Evolutionary conservation across 1,140 invertebrate genomes (phyloP), one percentile per base, ranked within the genome.

Genomic region (Plodia interpunctella): DNA sequence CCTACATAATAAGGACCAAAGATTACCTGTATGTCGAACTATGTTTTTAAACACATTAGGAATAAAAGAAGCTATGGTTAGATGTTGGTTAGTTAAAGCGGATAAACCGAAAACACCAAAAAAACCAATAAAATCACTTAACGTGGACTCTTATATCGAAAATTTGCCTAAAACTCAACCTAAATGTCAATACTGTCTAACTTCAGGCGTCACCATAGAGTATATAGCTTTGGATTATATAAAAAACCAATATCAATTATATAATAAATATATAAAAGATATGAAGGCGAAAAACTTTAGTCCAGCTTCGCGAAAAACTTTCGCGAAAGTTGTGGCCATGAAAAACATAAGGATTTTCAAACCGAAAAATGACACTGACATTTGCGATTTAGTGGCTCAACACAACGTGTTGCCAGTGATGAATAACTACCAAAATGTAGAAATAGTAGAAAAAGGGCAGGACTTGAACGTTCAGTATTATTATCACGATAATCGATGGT

Each of bases 21-120:
- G 67, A 35, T 8, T 70, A 0, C 38, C 57, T 8, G 80, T 83
- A 0, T 83, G 80, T 57, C 55, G 74, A 13, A 57, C 70, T 0
- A 80, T 70, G 55, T 83, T 83, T 60, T 60, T 81, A 5, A 80
- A 81, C 32, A 83, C 80, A 17, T 52, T 83, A 38, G 80, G 78
- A 0, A 60, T 83, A 0, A 83, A 83, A 65, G 80, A 83, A 21
- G 74, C 78, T 0, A 80, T 72, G 62, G 62, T 80, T 0, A 57
- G 79, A n/a, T 69, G 66, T 15, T 82, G 79, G 79, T 21, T 82
- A 15, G 11, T 20, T 0, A 64, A 35, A 2, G 53, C 53, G 13
- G 62, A 70, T n/a, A 68, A 38, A 20, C 60, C 65, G 2, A 72
- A 61, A 57, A 25, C 38, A 1, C 0, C 53, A 0, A 80, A 72